Base-by-base conservation (phyloP, 2,888 invertebrate genomes). In the Rhagium mordax region DNA sequence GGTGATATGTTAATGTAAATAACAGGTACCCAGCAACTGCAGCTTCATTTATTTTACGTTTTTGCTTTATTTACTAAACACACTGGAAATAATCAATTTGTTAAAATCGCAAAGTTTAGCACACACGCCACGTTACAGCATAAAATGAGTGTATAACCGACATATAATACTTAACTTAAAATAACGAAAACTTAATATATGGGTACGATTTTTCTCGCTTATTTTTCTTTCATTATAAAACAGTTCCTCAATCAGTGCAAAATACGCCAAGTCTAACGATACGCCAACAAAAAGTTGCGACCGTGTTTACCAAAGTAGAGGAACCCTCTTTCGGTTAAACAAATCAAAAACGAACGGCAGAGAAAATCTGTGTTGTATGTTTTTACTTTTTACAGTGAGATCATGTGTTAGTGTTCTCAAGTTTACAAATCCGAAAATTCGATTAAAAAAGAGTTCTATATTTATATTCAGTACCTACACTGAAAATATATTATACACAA, bases 371-470 rank as follows among this genome's bases (percentile, higher is more conserved):
- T 33, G 29, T 6, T 71, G 57, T 60, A 21, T 65, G 59, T 71
- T 71, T 66, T 71, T 27, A 68, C 18, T 51, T 68, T 59, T 55
- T 49, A 24, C 15, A 27, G 27, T 65, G n/a, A 15, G 16, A 8
- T 48, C 69, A 69, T 69, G 60, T 71, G 66, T 20, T 49, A 18
- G 20, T 49, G 5, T 60, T 61, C 72, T 53, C 72, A 60, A 69
- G 72, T 69, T 64, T 33, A n/a, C 59, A 29, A 59, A 59, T 59
- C 33, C 59, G 15, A 51, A 51, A 21, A 24, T 20, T 59, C 59
- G 7, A 7, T 27, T 59, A 59, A 59, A 16, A 59, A 59, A 59
- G 18, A 33, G 16, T 18, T 33, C 3, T 59, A 33, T 29, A 18
- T 18, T 59, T 6, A 27, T 27, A n/a, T 27, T 27, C 27, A 6